Evolutionary conservation across 2,797 vertebrate genomes (phyloP).

Genomic region (Epinephelus awoara): DNA sequence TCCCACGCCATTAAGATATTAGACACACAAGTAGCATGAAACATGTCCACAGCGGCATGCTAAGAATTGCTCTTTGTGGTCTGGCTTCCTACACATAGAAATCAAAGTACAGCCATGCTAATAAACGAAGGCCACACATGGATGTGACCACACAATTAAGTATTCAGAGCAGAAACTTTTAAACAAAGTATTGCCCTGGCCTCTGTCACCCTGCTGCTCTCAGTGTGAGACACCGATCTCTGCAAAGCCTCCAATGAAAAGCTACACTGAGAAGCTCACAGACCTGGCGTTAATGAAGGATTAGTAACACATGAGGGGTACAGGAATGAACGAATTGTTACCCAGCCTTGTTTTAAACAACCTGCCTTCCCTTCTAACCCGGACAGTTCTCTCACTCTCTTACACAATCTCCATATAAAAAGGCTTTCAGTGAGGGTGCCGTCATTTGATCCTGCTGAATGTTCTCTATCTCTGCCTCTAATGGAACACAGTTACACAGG

Average conservation of each 20-base stretch:
- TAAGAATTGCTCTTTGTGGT: conserved; percentile 30
- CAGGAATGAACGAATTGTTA: conserved; percentile 26
- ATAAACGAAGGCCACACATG: background rate
- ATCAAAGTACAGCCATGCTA: background rate
- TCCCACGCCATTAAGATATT: conserved; percentile 22
- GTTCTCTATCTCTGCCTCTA: conserved; percentile 11
- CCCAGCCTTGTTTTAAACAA: conserved; percentile 20
- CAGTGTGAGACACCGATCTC: conserved; percentile 10
- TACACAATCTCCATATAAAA: conserved; percentile 22
- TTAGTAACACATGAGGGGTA: conserved; percentile 49
- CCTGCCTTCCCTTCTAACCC: background rate
- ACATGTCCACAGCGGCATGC: background rate
- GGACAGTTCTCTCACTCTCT: background rate
- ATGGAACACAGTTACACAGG: conserved; percentile 27
- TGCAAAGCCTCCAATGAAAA: conserved; percentile 1
- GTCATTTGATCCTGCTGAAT: conserved; percentile 21
- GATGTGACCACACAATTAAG: background rate
- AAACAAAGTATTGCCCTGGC: background rate
- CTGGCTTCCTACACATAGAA: conserved; percentile 21
- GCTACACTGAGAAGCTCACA: conserved; percentile 30
- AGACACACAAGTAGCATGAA: conserved; percentile 37
- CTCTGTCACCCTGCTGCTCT: conserved; percentile 2
- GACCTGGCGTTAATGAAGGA: conserved; percentile 56
- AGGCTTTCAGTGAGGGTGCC: conserved; percentile 16
- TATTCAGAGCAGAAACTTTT: background rate